These are phyloP conservation scores for Probaryconus sp. DNA, from an alignment of 1,140 invertebrate genomes.

Conservation along the genomic window DNA sequence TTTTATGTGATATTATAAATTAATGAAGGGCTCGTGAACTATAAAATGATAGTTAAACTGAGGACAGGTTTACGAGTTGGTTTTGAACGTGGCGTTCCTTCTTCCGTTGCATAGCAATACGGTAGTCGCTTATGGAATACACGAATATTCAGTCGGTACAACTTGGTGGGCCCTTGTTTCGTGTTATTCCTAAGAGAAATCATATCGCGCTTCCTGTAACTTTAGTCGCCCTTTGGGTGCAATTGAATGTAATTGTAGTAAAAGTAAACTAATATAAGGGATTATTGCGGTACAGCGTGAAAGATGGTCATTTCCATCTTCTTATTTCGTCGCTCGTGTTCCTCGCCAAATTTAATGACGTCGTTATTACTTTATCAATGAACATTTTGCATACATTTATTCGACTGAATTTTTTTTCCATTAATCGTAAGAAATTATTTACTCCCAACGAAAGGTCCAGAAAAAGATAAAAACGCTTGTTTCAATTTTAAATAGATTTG, in stretches of 20 bases:
- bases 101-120: constrained; percentile 23
- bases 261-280: constrained; percentile 68
- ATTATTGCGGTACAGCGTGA: constrained; percentile 9
- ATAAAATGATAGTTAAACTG: constrained; percentile 19
- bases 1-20: constrained; percentile 20
- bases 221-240: constrained; percentile 64
- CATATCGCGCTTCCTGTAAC: constrained; percentile 65
- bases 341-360: too few species aligned
- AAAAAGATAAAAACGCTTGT: too few species aligned
- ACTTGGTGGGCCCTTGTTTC: constrained; percentile 41
- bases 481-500: too few species aligned
- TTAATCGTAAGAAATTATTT: too few species aligned
- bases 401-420: too few species aligned
- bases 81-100: constrained; percentile 41
- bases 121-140: constrained; percentile 17
- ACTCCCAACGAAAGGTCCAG: too few species aligned
- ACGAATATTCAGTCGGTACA: constrained; percentile 10
- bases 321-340: background rate
- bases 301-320: constrained; percentile 3
- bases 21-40: constrained; percentile 24
- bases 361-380: too few species aligned
- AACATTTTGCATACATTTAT: too few species aligned
- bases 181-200: constrained; percentile 68
- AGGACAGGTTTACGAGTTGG: constrained; percentile 58
- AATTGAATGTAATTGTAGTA: constrained; percentile 67